Conservation (phyloP, 2,888 invertebrate species). For the Didymodactylos carnosus region DNA sequence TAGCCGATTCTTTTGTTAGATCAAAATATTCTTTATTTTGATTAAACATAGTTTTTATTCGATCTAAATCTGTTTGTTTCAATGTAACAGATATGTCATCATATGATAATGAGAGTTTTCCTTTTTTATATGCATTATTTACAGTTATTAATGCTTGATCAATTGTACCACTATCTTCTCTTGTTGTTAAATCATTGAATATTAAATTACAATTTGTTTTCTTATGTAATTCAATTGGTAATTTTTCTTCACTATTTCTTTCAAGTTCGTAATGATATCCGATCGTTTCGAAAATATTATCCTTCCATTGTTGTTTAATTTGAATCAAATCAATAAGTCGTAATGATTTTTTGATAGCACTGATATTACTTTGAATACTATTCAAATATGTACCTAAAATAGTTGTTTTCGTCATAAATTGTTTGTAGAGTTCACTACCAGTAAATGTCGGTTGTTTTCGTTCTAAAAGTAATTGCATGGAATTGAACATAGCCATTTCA, state of each 20-base stretch:
- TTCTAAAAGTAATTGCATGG: neutral
- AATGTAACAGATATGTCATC: neutral
- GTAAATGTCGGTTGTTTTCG: neutral
- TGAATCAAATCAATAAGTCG: neutral
- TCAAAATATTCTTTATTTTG: neutral
- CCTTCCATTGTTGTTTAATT: neutral
- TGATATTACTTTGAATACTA: neutral
- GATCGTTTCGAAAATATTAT: neutral
- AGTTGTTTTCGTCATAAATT: neutral
- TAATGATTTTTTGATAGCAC: neutral
- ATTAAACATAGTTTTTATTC: neutral
- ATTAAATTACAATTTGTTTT: neutral
- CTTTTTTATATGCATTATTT: neutral
- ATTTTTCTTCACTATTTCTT: neutral
- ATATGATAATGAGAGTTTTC: neutral
- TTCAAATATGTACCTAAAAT: conserved; percentile 5
- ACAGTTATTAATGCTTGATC: neutral
- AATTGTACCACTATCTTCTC: neutral
- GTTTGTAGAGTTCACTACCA: conserved; percentile 1
- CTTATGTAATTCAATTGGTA: neutral
- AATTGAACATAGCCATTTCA: conserved; percentile 1
- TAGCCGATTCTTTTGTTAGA: neutral
- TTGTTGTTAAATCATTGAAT: neutral
- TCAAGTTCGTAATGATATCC: neutral
- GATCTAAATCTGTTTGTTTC: neutral